These are phyloP conservation scores for Meta bourneti DNA, from an alignment of 2,888 invertebrate species.

Conservation along the genomic window DNA sequence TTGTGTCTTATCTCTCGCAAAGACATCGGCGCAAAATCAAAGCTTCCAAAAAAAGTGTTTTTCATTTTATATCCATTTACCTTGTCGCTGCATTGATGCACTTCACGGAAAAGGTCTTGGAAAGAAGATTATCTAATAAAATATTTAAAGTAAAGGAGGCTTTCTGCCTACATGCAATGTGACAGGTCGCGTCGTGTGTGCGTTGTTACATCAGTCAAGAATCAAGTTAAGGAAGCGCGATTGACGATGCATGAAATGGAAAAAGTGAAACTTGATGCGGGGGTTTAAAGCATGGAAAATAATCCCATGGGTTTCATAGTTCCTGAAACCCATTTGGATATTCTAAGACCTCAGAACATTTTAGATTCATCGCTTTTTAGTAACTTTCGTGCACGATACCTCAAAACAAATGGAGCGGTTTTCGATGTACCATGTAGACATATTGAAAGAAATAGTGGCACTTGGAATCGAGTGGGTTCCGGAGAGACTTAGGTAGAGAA, in stretches of 20 bases:
- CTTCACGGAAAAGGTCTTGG: background rate
- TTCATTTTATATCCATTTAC: background rate
- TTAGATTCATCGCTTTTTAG: background rate
- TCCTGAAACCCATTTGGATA: background rate
- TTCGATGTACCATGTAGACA: background rate
- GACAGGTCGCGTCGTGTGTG: background rate
- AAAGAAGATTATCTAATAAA: background rate
- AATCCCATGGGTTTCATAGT: background rate
- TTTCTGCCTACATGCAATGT: background rate
- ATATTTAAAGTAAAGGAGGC: background rate
- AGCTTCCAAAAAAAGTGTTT: background rate
- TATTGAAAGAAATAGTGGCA: no score
- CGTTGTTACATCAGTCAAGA: background rate
- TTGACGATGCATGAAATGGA: constrained; percentile 11
- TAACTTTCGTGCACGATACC: background rate
- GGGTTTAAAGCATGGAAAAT: background rate
- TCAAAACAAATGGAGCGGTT: background rate
- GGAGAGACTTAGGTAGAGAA: no score
- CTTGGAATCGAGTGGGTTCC: no score
- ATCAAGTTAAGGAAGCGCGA: background rate
- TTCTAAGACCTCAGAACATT: background rate
- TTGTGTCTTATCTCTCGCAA: background rate
- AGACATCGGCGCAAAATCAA: background rate
- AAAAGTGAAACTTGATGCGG: background rate
- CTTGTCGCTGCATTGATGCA: background rate